phyloP scores from a whole-genome alignment of 1,140 invertebrate genomes.

The Magallana ariakensis region DNA sequence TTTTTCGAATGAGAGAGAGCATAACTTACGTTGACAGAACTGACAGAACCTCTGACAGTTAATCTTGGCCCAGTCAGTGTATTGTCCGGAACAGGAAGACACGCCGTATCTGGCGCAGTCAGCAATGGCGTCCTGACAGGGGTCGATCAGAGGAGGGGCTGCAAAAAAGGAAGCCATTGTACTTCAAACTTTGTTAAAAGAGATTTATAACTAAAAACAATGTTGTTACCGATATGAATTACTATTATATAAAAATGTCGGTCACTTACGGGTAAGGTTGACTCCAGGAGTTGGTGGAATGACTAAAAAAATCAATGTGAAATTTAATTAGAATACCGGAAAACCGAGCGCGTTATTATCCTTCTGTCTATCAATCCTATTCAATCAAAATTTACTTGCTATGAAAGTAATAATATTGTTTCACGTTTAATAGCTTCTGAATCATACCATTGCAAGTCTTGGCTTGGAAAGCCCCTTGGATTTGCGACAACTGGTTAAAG shows the following conservation, averaged over 20 bases:
- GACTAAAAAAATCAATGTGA: neutral
- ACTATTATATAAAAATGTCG: too few species aligned
- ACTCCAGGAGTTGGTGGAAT: constrained; percentile 49
- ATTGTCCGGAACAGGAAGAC: constrained; percentile 61
- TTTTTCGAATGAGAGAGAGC: too few species aligned
- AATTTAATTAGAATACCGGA: too few species aligned
- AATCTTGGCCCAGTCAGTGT: constrained; percentile 63
- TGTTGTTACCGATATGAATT: too few species aligned
- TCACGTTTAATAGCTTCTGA: too few species aligned
- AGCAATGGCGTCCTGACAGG: constrained; percentile 64
- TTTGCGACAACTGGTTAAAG: constrained; percentile 65
- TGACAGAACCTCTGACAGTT: constrained; percentile 63
- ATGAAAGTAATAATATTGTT: too few species aligned
- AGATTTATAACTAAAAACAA: too few species aligned
- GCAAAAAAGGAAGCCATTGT: neutral
- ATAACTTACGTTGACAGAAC: constrained; percentile 61
- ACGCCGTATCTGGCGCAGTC: constrained; percentile 68
- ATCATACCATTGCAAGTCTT: constrained; percentile 63
- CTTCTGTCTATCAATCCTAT: too few species aligned
- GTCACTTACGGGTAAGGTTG: constrained; percentile 11
- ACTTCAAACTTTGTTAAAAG: too few species aligned
- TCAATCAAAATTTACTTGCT: too few species aligned
- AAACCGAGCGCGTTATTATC: too few species aligned
- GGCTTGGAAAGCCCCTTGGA: constrained; percentile 59
- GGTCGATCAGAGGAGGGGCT: constrained; percentile 50